phyloP scores from a whole-genome alignment of 30 jellyfish, hydroid and myxozoan genomes.

The Hydra vulgaris region DNA sequence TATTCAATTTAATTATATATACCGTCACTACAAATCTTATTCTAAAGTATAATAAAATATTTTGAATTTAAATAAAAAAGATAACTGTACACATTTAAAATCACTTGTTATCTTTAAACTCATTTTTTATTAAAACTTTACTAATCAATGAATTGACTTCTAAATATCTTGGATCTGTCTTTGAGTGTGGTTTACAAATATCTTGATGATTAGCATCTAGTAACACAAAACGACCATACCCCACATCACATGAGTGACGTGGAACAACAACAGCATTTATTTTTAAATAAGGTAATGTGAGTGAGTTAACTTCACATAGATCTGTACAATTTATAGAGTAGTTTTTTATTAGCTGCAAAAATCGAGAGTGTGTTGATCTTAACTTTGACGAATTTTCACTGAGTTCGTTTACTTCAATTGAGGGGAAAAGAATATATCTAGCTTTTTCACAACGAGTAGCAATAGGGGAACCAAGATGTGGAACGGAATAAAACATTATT shows the following conservation, averaged over 20 bases:
- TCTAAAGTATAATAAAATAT: too few species aligned
- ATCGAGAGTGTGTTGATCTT: constrained; percentile 4
- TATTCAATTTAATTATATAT: too few species aligned
- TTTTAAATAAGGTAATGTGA: constrained; percentile 11
- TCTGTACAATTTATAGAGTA: constrained; percentile 13
- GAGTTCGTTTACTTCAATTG: constrained; percentile 25
- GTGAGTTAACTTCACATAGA: constrained; percentile 18
- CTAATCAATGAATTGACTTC: constrained; percentile 10
- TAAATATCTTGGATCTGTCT: constrained; percentile 14
- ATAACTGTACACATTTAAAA: too few species aligned
- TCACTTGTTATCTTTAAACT: too few species aligned
- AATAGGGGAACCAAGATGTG: constrained; percentile 34
- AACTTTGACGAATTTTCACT: not conserved
- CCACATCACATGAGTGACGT: constrained; percentile 11
- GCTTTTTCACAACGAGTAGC: constrained; percentile 23
- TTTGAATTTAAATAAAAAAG: too few species aligned
- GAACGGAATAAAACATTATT: constrained; percentile 22
- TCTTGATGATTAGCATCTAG: constrained; percentile 27
- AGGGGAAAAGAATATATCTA: constrained; percentile 20
- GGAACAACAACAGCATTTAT: constrained; percentile 18
- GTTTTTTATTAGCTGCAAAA: not conserved
- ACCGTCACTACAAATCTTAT: too few species aligned
- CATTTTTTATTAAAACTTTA: not conserved
- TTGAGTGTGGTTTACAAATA: constrained; percentile 15
- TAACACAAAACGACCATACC: constrained; percentile 22